Evolutionary conservation across 1,140 invertebrate species (phyloP).

Genomic region (Philaenus spumarius): DNA sequence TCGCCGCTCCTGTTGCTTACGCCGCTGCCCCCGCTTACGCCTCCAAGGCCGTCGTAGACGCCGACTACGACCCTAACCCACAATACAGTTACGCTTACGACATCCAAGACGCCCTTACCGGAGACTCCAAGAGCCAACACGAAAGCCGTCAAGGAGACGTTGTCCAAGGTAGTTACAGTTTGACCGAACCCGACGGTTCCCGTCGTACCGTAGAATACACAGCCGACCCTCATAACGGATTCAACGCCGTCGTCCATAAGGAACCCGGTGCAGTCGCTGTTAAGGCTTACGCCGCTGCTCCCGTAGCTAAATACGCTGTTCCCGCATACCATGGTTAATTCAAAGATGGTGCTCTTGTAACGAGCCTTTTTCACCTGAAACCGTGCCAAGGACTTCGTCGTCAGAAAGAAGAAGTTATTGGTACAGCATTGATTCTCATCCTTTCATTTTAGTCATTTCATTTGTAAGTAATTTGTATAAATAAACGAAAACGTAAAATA

Average conservation of each 20-base stretch:
- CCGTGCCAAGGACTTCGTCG: too few relatives aligned
- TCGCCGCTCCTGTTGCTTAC: slow-evolving; percentile 14
- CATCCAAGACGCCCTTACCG: slow-evolving; percentile 32
- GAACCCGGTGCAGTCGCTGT: slow-evolving; percentile 27
- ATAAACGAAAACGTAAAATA: too few relatives aligned
- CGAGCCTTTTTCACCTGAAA: too few relatives aligned
- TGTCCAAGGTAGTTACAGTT: slow-evolving; percentile 35
- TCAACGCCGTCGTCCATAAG: slow-evolving; percentile 25
- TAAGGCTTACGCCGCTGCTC: slow-evolving; percentile 34
- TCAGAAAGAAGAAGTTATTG: too few relatives aligned
- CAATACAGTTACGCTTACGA: slow-evolving; percentile 31
- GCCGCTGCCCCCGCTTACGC: slow-evolving; percentile 6
- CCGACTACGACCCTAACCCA: slow-evolving; percentile 36
- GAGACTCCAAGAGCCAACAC: slow-evolving; percentile 33
- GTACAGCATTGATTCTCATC: too few relatives aligned
- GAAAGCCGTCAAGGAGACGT: slow-evolving; percentile 36
- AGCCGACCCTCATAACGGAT: slow-evolving; percentile 31
- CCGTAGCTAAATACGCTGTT: slow-evolving; percentile 32
- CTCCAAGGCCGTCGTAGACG: slow-evolving; percentile 21
- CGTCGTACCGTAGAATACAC: slow-evolving; percentile 33
- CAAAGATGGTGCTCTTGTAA: too few relatives aligned
- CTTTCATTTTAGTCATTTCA: too few relatives aligned
- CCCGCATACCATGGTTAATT: slow-evolving; percentile 28
- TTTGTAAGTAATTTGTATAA: too few relatives aligned
- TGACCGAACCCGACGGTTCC: slow-evolving; percentile 38